Base-by-base conservation (phyloP, 2,113 vertebrate genomes). In the Parus major region DNA sequence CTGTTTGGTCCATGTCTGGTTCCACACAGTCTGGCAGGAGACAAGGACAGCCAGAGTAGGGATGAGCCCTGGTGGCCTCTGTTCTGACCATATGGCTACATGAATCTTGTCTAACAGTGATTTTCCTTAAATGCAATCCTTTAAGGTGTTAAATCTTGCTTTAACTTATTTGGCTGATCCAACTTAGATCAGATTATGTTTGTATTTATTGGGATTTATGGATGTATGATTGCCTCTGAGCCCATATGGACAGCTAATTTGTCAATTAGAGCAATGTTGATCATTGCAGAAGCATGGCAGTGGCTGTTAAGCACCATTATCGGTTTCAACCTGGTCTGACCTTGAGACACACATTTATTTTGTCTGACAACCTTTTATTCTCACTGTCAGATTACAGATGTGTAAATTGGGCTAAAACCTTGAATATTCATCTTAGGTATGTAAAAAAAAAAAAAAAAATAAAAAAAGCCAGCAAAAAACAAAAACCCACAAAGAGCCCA, bases 171-270 rank as follows among this genome's bases (percentile, higher is more conserved):
- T 95, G 95, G 88, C 95, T 98, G 96, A 97, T 97, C 97, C 97
- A 97, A 97, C 85, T 97, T 97, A 97, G 96, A 97, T 97, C 96
- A 97, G 97, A 98, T 98, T 98, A 97, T 97, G 95, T 96, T 97
- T 97, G 95, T 96, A 97, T 98, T 98, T 97, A 97, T 97, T 97
- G 96, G 96, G 97, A 98, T 97, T 97, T 97, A 92, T 96, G 93
- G 92, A 84, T 97, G 95, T 94, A 97, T 97, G 96, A 97, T 95
- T 97, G 96, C 96, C 97, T 97, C 96, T 97, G 92, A 97, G 97
- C 95, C 92, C 95, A 95, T 96, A 97, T 95, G 94, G 96, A 97
- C 96, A 95, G 97, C 97, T 96, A 97, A 97, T 97, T 97, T 97
- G 96, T 97, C 97, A 97, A 97, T 97, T 96, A 97, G 96, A 97